phyloP scores from a whole-genome alignment of 30 jellyfish, hydroid and myxozoan species.

The Mastigias papua region DNA sequence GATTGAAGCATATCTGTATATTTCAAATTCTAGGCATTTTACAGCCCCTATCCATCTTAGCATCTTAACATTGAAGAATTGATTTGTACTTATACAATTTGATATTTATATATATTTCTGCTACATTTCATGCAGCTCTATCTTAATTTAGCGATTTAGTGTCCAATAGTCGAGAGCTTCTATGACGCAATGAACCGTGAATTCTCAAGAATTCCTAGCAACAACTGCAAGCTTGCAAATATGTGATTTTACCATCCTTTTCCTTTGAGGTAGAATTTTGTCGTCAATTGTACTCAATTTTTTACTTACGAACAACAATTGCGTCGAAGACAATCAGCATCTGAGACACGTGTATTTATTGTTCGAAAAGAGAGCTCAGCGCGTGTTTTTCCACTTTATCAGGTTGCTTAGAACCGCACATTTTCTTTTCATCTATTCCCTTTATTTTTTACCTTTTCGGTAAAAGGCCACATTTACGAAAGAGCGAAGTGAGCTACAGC shows the following conservation, averaged over 20 bases:
- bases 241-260: not conserved
- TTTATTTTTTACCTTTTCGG: not conserved
- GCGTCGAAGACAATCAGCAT: slow-evolving; percentile 23
- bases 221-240: not conserved
- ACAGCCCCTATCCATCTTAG: too few relatives aligned
- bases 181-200: too few relatives aligned
- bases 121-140: too few relatives aligned
- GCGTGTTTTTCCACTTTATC: slow-evolving; percentile 73
- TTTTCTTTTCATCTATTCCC: not conserved
- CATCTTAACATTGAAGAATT: too few relatives aligned
- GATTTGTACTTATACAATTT: too few relatives aligned
- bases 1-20: too few relatives aligned
- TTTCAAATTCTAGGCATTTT: too few relatives aligned
- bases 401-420: slow-evolving; percentile 60
- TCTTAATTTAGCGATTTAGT: too few relatives aligned
- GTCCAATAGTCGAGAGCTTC: too few relatives aligned
- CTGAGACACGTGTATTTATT: slow-evolving; percentile 57
- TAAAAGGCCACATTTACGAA: not conserved
- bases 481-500: not conserved
- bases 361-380: slow-evolving; percentile 28
- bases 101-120: too few relatives aligned
- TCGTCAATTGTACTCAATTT: too few relatives aligned
- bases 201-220: slow-evolving; percentile 15
- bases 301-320: slow-evolving; percentile 17
- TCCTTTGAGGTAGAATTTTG: not conserved